Conservation (phyloP, 2,888 invertebrate species). For the Pseudococcus jackbeardsleyi region DNA sequence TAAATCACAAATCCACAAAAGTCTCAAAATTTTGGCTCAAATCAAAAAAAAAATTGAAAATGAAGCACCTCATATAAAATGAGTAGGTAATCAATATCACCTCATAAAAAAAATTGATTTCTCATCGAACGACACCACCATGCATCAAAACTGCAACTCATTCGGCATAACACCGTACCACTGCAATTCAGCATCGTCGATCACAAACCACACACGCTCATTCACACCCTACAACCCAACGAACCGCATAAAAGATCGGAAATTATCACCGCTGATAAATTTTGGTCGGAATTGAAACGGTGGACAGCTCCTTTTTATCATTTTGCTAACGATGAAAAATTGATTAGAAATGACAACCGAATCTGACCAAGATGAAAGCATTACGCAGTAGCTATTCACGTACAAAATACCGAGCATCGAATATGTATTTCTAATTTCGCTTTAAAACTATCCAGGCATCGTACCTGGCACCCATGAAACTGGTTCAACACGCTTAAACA, state of each 20-base stretch:
- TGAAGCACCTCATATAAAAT: no score
- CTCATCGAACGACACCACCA: neutral
- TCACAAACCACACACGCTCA: neutral
- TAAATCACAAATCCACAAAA: no score
- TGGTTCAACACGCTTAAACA: conserved; percentile 51
- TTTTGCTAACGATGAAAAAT: conserved; percentile 52
- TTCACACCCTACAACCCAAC: neutral
- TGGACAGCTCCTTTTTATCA: neutral
- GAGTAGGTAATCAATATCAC: no score
- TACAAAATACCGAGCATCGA: neutral
- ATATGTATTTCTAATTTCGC: conserved; percentile 42
- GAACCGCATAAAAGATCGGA: neutral
- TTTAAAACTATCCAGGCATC: neutral
- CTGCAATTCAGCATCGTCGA: no score
- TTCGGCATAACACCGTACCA: neutral
- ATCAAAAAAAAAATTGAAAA: no score
- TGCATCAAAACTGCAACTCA: neutral
- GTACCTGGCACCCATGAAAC: conserved; percentile 40
- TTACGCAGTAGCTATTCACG: conserved; percentile 11
- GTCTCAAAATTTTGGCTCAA: no score
- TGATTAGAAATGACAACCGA: conserved; percentile 44
- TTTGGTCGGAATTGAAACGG: neutral
- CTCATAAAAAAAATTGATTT: neutral
- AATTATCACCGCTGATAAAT: conserved; percentile 23
- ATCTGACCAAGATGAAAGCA: neutral